Conservation (phyloP, 2,888 invertebrate genomes). For the Chloroclysta siterata region DNA sequence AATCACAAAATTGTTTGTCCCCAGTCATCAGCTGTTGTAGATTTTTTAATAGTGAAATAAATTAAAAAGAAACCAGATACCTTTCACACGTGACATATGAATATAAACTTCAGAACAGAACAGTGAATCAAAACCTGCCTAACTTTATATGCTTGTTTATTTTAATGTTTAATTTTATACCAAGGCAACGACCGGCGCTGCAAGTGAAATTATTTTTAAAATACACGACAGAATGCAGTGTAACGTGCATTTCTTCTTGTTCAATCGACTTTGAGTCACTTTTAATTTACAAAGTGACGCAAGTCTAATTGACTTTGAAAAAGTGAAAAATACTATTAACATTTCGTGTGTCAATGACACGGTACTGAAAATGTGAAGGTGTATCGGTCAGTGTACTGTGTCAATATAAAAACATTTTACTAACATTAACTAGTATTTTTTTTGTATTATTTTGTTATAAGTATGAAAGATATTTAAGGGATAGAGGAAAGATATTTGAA, state of each 20-base stretch:
- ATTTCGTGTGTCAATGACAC: slow-evolving; percentile 32
- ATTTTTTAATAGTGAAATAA: background rate
- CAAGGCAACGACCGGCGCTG: slow-evolving; percentile 71
- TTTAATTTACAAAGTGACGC: slow-evolving; percentile 30
- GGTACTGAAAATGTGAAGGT: slow-evolving; percentile 27
- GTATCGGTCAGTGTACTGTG: slow-evolving; percentile 23
- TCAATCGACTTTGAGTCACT: slow-evolving; percentile 36
- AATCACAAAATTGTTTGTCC: no score
- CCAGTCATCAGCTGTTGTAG: background rate
- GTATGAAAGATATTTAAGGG: no score
- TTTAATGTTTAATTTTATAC: slow-evolving; percentile 82
- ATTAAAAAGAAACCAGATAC: slow-evolving; percentile 4
- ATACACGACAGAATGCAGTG: slow-evolving; percentile 42
- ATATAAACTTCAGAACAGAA: slow-evolving; percentile 39
- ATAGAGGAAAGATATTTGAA: no score
- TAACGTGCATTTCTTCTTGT: slow-evolving; percentile 42
- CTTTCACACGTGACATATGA: slow-evolving; percentile 30
- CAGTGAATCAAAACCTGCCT: slow-evolving; percentile 71
- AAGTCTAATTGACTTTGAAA: slow-evolving; percentile 34
- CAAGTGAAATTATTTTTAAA: slow-evolving; percentile 47
- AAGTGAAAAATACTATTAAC: slow-evolving; percentile 29
- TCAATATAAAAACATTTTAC: background rate
- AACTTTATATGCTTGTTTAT: slow-evolving; percentile 79
- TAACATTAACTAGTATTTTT: no score
- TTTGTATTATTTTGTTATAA: no score